Conservation (phyloP, 2,113 vertebrate species). For the Solenodon paradoxus region DNA sequence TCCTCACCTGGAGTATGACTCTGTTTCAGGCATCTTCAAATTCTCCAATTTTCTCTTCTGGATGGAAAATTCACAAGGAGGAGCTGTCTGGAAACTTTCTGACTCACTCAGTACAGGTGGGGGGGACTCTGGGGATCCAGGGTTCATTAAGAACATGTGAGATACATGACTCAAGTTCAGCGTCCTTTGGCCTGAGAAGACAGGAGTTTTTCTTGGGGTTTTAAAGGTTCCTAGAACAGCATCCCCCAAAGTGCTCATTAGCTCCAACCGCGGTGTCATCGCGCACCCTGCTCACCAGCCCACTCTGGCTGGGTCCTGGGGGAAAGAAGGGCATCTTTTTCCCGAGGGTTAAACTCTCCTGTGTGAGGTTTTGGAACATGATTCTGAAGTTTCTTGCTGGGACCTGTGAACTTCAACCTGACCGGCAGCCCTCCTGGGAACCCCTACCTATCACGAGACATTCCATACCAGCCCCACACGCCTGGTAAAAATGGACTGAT, state of each 20-base stretch:
- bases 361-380: not conserved
- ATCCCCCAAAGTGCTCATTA: slow-evolving; percentile 21
- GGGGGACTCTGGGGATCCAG: too few relatives aligned
- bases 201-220: not conserved
- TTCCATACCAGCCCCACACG: not conserved
- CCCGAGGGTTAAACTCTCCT: not conserved
- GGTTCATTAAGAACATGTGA: not conserved
- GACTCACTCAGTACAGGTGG: not conserved
- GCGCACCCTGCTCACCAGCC: not conserved
- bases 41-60: not conserved
- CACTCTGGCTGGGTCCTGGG: not conserved
- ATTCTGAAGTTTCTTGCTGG: not conserved
- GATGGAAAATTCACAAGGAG: not conserved
- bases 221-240: not conserved
- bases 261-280: not conserved
- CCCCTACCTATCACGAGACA: not conserved
- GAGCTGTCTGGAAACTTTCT: not conserved
- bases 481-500: not conserved
- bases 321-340: not conserved
- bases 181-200: not conserved
- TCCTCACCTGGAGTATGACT: not conserved
- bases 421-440: not conserved
- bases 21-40: not conserved
- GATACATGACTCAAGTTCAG: not conserved
- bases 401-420: not conserved